Conservation (phyloP, 2,888 invertebrate species). For the Campoletis raptor region DNA sequence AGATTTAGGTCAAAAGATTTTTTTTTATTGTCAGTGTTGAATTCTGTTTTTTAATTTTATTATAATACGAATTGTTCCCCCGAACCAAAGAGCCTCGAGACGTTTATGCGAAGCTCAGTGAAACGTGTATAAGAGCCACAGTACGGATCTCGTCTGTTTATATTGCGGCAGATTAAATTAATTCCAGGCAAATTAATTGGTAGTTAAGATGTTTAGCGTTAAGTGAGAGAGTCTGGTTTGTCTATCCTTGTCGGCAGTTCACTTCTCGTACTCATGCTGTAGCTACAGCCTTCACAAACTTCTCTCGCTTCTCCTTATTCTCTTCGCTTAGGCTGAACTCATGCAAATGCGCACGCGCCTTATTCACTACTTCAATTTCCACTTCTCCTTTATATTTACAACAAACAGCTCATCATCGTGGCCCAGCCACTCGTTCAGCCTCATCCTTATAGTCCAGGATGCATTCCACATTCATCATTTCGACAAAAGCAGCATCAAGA, state of each 20-base stretch:
- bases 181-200: constrained; percentile 81
- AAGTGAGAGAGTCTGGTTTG: constrained; percentile 79
- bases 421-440: constrained; percentile 18
- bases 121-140: constrained; percentile 65
- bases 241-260: constrained; percentile 68
- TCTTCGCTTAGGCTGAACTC: constrained; percentile 36
- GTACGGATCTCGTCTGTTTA: constrained; percentile 77
- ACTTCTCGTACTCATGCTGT: constrained; percentile 49
- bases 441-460: background rate
- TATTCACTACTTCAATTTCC: constrained; percentile 24
- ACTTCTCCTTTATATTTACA: constrained; percentile 52
- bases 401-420: constrained; percentile 51
- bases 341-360: constrained; percentile 48
- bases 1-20: background rate
- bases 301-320: constrained; percentile 40
- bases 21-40: background rate
- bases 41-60: background rate
- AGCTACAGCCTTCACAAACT: background rate
- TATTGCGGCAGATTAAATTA: constrained; percentile 82
- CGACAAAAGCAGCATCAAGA: background rate
- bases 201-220: constrained; percentile 82
- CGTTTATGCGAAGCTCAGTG: constrained; percentile 36
- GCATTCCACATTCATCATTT: constrained; percentile 5
- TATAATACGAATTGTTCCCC: constrained; percentile 1
- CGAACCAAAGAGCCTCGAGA: constrained; percentile 37